phyloP scores from a whole-genome alignment of 2,888 invertebrate genomes.

The Drosophila demipolita region DNA sequence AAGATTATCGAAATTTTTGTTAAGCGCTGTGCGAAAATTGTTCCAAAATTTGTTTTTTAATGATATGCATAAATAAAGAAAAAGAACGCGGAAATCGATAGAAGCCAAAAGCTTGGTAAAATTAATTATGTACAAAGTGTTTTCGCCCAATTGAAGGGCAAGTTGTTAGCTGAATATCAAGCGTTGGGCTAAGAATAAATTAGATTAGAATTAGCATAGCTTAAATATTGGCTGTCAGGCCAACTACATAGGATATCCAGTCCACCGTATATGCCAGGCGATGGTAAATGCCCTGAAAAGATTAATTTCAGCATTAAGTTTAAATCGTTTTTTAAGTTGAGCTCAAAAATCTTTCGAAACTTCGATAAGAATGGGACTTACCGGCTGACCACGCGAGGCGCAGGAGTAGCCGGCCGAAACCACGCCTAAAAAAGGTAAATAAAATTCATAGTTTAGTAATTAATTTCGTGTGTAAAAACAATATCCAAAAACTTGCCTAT shows the following conservation, averaged over 20 bases:
- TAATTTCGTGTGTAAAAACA: accelerated
- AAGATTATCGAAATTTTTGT: slow-evolving; percentile 8
- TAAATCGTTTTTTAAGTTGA: background rate
- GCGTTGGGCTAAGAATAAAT: slow-evolving; percentile 59
- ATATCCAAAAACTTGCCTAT: slow-evolving; percentile 86
- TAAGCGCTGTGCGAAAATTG: slow-evolving; percentile 52
- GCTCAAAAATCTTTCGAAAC: background rate
- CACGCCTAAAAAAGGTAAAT: slow-evolving; percentile 86
- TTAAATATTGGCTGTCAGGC: slow-evolving; percentile 82
- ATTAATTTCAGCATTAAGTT: background rate
- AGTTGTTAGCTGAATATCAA: slow-evolving; percentile 29
- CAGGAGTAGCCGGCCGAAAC: slow-evolving; percentile 98
- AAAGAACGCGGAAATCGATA: slow-evolving; percentile 34
- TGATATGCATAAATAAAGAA: slow-evolving; percentile 57
- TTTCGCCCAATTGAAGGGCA: slow-evolving; percentile 45
- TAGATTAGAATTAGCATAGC: slow-evolving; percentile 45
- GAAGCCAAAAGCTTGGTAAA: slow-evolving; percentile 52
- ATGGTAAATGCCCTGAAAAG: slow-evolving; percentile 92
- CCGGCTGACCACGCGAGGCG: slow-evolving; percentile 95
- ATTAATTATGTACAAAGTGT: slow-evolving; percentile 72
- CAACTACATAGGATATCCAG: slow-evolving; percentile 91
- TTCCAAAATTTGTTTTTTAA: slow-evolving; percentile 41
- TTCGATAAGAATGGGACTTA: slow-evolving; percentile 16
- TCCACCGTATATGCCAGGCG: slow-evolving; percentile 96
- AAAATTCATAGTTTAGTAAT: background rate